Conservation (phyloP, 1,140 invertebrate genomes). For the Drosophila novamexicana region DNA sequence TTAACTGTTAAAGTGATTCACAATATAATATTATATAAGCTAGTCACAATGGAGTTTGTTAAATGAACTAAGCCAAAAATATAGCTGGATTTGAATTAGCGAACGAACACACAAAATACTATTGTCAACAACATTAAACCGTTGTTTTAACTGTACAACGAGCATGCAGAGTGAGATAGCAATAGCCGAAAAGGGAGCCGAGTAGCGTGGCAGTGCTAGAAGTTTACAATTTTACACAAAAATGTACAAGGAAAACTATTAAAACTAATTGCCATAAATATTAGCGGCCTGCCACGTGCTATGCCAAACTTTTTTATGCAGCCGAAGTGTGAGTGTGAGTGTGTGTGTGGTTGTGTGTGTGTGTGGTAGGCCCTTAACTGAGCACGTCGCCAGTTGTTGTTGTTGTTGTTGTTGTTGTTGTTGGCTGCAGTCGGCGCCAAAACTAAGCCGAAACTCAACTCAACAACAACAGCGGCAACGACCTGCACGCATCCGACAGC, state of each 20-base stretch:
- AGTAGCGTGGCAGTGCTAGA: constrained; percentile 19
- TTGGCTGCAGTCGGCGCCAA: constrained; percentile 41
- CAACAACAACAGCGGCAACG: background rate
- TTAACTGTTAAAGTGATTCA: no score
- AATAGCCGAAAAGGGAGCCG: background rate
- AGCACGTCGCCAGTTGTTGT: constrained; percentile 63
- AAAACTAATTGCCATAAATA: constrained; percentile 82
- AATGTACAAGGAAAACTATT: constrained; percentile 78
- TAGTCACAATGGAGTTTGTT: no score
- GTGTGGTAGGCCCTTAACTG: constrained; percentile 63
- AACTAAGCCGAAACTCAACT: constrained; percentile 55
- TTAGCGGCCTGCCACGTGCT: constrained; percentile 77
- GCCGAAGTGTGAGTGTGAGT: constrained; percentile 14
- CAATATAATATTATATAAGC: no score
- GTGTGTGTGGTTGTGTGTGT: constrained; percentile 8
- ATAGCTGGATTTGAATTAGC: constrained; percentile 7
- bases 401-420: constrained; percentile 48
- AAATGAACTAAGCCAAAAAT: background rate
- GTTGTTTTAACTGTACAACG: constrained; percentile 52
- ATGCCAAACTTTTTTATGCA: constrained; percentile 57
- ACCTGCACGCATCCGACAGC: constrained; percentile 16
- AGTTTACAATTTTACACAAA: constrained; percentile 70
- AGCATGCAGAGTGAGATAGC: constrained; percentile 6
- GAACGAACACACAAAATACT: constrained; percentile 33
- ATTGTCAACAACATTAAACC: constrained; percentile 71